These are phyloP conservation scores for Sturnira hondurensis DNA, from an alignment of 2,113 vertebrate genomes.

Conservation along the genomic window DNA sequence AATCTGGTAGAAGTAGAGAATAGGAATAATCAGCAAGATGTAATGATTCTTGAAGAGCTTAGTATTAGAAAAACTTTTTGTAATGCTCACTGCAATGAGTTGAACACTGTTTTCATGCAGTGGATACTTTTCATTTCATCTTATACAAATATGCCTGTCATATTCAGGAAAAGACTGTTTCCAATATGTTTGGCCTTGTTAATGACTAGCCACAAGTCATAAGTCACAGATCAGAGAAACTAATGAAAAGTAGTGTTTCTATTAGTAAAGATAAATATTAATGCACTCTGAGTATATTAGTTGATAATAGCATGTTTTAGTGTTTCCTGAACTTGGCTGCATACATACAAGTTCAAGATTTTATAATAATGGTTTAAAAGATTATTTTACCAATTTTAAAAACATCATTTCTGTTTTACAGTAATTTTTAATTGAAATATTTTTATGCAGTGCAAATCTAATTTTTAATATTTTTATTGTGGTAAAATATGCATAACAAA, in stretches of 20 bases:
- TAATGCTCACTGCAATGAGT: not conserved
- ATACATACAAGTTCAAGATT: not conserved
- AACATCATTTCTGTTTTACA: not conserved
- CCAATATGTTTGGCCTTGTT: not conserved
- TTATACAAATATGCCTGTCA: not conserved
- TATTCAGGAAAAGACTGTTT: conserved; percentile 4
- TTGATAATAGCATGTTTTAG: not conserved
- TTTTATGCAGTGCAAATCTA: not conserved
- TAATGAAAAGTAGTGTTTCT: not conserved
- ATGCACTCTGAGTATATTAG: not conserved
- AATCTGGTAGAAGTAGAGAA: not conserved
- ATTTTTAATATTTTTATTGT: not conserved
- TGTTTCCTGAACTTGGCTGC: not conserved
- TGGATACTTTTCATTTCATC: not conserved
- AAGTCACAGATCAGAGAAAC: not conserved
- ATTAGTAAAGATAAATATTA: not conserved
- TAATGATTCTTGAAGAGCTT: not conserved
- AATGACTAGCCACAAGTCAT: not conserved
- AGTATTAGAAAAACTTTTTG: not conserved
- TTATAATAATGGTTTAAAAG: not conserved
- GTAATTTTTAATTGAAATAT: not conserved
- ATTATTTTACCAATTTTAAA: conserved; percentile 6
- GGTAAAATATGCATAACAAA: not conserved
- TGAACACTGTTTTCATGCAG: not conserved
- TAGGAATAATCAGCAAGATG: not conserved